These are phyloP conservation scores for Anolis apletophallus DNA, from an alignment of 2,797 vertebrate genomes.

Conservation along the genomic window DNA sequence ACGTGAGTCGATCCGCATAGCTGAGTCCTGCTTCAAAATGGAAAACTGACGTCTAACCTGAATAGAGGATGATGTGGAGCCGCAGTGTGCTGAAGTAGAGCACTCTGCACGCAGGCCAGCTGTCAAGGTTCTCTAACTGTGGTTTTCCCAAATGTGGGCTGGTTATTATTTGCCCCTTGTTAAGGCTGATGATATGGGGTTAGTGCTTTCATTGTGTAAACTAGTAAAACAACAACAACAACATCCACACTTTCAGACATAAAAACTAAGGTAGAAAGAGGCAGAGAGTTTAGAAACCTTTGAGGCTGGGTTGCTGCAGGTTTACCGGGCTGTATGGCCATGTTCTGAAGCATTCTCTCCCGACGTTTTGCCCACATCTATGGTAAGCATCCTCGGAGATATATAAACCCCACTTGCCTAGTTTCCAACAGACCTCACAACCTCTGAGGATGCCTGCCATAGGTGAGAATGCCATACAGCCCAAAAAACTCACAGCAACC, in stretches of 20 bases:
- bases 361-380: too few relatives aligned
- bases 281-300: neutral
- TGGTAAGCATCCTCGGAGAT: too few relatives aligned
- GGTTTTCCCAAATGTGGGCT: neutral
- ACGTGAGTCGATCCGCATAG: neutral
- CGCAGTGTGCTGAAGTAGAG: neutral
- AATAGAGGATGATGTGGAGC: neutral
- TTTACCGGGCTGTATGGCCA: too few relatives aligned
- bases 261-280: neutral
- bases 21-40: conserved; percentile 12
- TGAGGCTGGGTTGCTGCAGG: neutral
- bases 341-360: too few relatives aligned
- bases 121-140: neutral
- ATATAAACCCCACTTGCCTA: too few relatives aligned
- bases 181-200: neutral
- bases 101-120: too few relatives aligned
- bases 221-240: neutral
- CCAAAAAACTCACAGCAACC: too few relatives aligned
- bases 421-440: too few relatives aligned
- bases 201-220: neutral
- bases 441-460: too few relatives aligned
- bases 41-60: neutral
- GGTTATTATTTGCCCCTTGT: neutral
- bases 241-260: neutral
- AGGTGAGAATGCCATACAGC: too few relatives aligned